Base-by-base conservation (phyloP, 2,888 invertebrate species). In the Smittia aterrima region DNA sequence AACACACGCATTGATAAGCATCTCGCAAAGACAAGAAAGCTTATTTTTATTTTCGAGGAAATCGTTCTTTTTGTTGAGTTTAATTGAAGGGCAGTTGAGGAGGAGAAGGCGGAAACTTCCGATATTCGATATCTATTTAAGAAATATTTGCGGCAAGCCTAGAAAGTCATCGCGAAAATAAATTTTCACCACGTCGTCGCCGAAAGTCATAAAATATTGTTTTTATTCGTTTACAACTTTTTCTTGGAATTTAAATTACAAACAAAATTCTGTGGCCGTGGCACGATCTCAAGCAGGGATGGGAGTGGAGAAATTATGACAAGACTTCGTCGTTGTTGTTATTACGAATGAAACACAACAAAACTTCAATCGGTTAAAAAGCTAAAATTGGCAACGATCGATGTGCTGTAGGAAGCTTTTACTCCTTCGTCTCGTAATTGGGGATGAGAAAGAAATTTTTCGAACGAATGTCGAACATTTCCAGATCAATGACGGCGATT, bases 401-500 rank as follows among this genome's bases (percentile, higher is more conserved):
- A n/a, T n/a, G n/a, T n/a, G n/a, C n/a, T 16, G 47, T 47, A 16
- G 47, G 47, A 47, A 47, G 47, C 47, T n/a, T 47, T 47, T 11
- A 47, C 47, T 47, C 47, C 47, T 13, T 11, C 13, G 47, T 47
- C n/a, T 47, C 13, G 16, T 6, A 47, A n/a, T 47, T 47, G 6
- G 32, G 32, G 47, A n/a, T 47, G 16, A 47, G 32, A 32, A 32
- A 32, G 32, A 32, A 32, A 32, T 32, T 32, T n/a, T n/a, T 3
- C 47, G n/a, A 47, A 6, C n/a, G 47, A 13, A 47, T 47, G 47
- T n/a, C 47, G 47, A 16, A n/a, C 2, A 47, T 47, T 47, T 13
- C n/a, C 47, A 47, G 47, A 47, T 47, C 47, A 47, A 47, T 47
- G 47, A 47, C 47, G 16, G 32, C 16, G 47, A 47, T 47, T 47